Percentiles rank a stretch among this genome's conserved stretches.
Conservation (phyloP, 1,140 invertebrate genomes). For the Penaeus vannamei region DNA sequence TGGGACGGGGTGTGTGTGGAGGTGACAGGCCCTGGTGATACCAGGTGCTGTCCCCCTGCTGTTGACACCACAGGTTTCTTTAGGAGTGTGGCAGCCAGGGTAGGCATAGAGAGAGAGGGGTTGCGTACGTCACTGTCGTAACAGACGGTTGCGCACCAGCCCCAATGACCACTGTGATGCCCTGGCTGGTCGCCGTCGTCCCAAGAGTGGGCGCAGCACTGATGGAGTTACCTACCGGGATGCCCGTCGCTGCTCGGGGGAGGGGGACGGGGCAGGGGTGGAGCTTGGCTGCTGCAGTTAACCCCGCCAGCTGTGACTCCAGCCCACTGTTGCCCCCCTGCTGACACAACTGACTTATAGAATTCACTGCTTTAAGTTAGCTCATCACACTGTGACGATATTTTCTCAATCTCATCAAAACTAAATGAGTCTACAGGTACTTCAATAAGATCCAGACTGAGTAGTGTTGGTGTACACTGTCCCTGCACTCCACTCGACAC, state of each 20-base stretch:
- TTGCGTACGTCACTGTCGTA: slow-evolving; percentile 47
- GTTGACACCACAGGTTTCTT: slow-evolving; percentile 63
- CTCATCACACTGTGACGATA: slow-evolving; percentile 67
- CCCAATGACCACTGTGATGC: slow-evolving; percentile 67
- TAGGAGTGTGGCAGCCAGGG: slow-evolving; percentile 53
- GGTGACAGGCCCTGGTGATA: slow-evolving; percentile 43
- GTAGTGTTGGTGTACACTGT: slow-evolving; percentile 57
- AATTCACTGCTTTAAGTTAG: slow-evolving; percentile 67
- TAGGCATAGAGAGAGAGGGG: slow-evolving; percentile 62
- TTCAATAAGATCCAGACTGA: slow-evolving; percentile 66
- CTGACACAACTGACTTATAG: slow-evolving; percentile 65
- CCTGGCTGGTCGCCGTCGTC: slow-evolving; percentile 55
- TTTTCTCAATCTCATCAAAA: slow-evolving; percentile 65
- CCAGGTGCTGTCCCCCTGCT: slow-evolving; percentile 42
- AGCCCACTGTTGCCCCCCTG: slow-evolving; percentile 56
- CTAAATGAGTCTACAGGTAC: slow-evolving; percentile 64
- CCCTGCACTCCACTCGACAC: slow-evolving; percentile 51
- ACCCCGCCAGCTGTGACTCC: slow-evolving; percentile 61
- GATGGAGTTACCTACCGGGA: slow-evolving; percentile 37
- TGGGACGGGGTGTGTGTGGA: slow-evolving; percentile 43
- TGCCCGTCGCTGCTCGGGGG: slow-evolving; percentile 22
- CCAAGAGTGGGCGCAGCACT: slow-evolving; percentile 46
- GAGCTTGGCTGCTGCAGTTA: slow-evolving; percentile 58
- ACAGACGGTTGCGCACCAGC: slow-evolving; percentile 44
- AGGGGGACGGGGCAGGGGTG: slow-evolving; percentile 54